Base-by-base conservation (phyloP, 2,797 vertebrate genomes). In the Huso huso region DNA sequence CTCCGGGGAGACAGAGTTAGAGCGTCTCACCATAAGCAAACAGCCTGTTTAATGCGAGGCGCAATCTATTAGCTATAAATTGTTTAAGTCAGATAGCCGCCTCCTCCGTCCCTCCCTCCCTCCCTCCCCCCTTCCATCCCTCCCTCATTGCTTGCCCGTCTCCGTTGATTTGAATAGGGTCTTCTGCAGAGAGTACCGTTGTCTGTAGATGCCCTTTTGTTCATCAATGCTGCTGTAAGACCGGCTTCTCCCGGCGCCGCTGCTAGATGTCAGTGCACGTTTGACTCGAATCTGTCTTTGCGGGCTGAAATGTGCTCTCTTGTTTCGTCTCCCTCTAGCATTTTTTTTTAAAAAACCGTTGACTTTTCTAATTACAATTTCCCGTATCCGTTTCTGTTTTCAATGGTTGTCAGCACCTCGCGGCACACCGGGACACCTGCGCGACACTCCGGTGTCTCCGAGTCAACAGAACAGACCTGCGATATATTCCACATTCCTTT, bases 191-290 rank as follows among this genome's bases (percentile, higher is more conserved):
- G 69, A 68, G 68, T 66, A 51, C 11, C 75, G 79, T 10, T 68
- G 78, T 81, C 78, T 64, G 70, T 55, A 60, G 51, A 70, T 77
- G 67, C 82, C 83, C 86, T 86, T 85, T 89, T 89, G 85, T 88
- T 89, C 85, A 88, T 84, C 86, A 81, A 84, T 85, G 76, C 81
- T 83, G 85, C 82, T 83, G 83, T 84, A 79, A 78, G 82, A 78
- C 70, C 80, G 74, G 55, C 9, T 77, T 79, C 77, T 55, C 73
- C 77, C 73, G 77, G 73, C 82, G 75, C 48, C 61, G 70, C 72
- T 65, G 71, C 18, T 68, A 70, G 63, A 15, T 49, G 49, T 69
- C 70, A 48, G 63, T 66, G 49, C 70, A 58, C 23, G 23, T 4
- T 37, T 37, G 23, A 37, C 23, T 37, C 23, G 23, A 37, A 37